Base-by-base conservation (phyloP, 2,888 invertebrate genomes). In the Drosophila putrida region DNA sequence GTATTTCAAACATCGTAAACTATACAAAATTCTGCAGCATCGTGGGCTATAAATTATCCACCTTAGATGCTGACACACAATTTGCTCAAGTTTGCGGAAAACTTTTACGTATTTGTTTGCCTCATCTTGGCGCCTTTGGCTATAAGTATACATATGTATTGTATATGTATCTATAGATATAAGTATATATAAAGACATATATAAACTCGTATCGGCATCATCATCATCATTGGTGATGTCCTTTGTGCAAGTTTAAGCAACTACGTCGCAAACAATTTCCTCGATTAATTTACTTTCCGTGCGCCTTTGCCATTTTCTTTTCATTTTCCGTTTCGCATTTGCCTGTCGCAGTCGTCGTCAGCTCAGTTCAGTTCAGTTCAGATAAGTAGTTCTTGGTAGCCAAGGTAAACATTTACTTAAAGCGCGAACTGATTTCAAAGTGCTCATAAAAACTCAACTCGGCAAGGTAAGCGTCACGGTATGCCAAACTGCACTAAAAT, bases 271-370 rank as follows among this genome's bases (percentile, higher is more conserved):
- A 82, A 80, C 85, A 86, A 86, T 86, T 86, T 86, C 85, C 85
- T 86, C 88, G 88, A 89, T 86, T 86, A 86, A 86, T 86, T 86
- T 86, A 82, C 88, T 82, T 89, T 85, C 87, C 83, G 80, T 70
- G 71, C 71, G 82, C 80, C 82, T 80, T 79, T 82, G 77, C 79
- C 69, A 82, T 85, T 86, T 83, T 88, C 83, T 68, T 82, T 71
- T 75, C 86, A 72, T 75, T 77, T 83, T 75, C 82, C 74, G 67
- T 59, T 80, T 87, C 67, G 65, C 78, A 78, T 87, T 86, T 81
- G 70, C 63, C 64, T 65, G 65, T 46, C 69, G 63, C 57, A 53
- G 35, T 50, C 50, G 38, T 36, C 50, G 60, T 46, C 39, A 15
- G 39, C 60, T 38, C 65, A n/a, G n/a, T n/a, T n/a, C n/a, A n/a